Conservation (phyloP, 2,113 vertebrate species). For the Monopterus albus region DNA sequence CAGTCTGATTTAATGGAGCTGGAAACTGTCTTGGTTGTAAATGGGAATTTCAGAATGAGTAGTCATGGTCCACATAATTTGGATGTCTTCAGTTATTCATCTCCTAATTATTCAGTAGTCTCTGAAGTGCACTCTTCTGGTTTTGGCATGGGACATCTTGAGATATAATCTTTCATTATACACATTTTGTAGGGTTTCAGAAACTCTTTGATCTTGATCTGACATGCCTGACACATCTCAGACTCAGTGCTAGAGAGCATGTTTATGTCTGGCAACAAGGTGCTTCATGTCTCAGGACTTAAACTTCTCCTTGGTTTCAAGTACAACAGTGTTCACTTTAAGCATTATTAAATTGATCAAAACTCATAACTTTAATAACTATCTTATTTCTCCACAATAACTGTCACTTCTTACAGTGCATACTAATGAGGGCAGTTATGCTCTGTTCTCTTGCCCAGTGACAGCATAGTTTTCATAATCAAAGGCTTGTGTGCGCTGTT, state of each 20-base stretch:
- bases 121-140: constrained; percentile 48
- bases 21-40: neutral
- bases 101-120: constrained; percentile 57
- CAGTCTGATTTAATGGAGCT: neutral
- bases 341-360: neutral
- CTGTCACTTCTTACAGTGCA: neutral
- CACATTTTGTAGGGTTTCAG: constrained; percentile 47
- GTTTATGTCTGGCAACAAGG: constrained; percentile 37
- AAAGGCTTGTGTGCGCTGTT: neutral
- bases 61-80: neutral
- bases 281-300: constrained; percentile 31
- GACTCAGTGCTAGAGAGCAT: constrained; percentile 21
- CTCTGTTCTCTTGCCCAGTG: constrained; percentile 13
- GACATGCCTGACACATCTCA: constrained; percentile 20
- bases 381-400: neutral
- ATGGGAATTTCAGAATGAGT: neutral
- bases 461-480: constrained; percentile 37
- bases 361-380: neutral
- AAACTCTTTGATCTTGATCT: constrained; percentile 63
- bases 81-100: constrained; percentile 40
- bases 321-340: neutral
- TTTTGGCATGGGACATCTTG: constrained; percentile 39
- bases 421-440: constrained; percentile 25
- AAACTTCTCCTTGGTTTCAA: neutral
- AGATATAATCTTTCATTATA: constrained; percentile 68